Evolutionary conservation across 2,797 vertebrate species (phyloP), one percentile per base, ranked within the genome.

Genomic region (Champsocephalus esox): DNA sequence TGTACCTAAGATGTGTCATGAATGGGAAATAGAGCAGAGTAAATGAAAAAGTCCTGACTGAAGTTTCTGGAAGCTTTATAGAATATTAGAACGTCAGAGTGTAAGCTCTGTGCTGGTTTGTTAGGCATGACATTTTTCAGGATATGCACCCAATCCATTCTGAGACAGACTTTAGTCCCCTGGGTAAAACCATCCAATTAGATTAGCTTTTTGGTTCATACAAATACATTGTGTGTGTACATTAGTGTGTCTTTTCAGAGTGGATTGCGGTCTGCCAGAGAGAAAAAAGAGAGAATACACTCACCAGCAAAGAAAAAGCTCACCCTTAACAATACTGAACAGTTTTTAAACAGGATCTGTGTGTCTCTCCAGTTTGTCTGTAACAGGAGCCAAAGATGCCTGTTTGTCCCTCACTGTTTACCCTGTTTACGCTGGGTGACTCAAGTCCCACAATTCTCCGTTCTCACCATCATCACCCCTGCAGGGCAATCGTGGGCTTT

Each of bases 361-460:
- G 66, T 76, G 56, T 66, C 43, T 72, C 55, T 66, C 10, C 28
- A 4, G 17, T 65, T n/a, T 61, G 49, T 78, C 59, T 73, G 52
- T 59, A 84, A 81, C 24, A 52, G 50, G 17, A 79, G 12, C 55
- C 70, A 61, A 50, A 75, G 56, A 77, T 60, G 59, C 49, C 60
- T 19, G 65, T n/a, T 14, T 78, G 57, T 66, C 57, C 82, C 50
- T 58, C 43, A 50, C 56, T 66, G 56, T 74, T 51, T 76, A 46
- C 71, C 11, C 46, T 57, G 24, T 41, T 16, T 52, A 12, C 43
- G 28, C 56, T 57, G 28, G 79, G 63, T 62, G 73, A 84, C 65
- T 65, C 75, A 68, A 60, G 16, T 54, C 60, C 62, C 56, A 59
- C 49, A 9, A 61, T 52, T 34, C 52, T 56, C 50, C 28, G 48